Conservation (phyloP, 2,797 vertebrate species). For the Garrulus glandarius region DNA sequence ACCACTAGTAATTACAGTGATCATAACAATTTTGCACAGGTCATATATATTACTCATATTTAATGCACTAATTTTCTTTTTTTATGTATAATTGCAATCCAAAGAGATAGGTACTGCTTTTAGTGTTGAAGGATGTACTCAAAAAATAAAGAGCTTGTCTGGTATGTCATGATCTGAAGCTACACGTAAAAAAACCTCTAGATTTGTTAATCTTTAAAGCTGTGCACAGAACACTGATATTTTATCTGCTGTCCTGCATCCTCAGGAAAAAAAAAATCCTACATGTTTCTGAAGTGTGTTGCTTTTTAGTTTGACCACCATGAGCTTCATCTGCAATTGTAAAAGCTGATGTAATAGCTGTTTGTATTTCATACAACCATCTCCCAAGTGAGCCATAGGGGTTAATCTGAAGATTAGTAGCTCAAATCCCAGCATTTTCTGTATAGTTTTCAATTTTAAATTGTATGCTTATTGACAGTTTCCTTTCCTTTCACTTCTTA, state of each 20-base stretch:
- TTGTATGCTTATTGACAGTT: not conserved
- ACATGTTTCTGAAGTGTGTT: constrained; percentile 31
- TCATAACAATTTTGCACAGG: constrained; percentile 14
- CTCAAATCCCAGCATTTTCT: constrained; percentile 31
- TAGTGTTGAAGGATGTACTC: not conserved
- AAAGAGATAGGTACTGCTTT: not conserved
- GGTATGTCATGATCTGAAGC: not conserved
- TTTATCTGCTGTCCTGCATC: constrained; percentile 28
- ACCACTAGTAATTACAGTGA: constrained; percentile 9
- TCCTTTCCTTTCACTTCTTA: not conserved
- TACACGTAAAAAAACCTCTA: not conserved
- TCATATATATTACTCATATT: not conserved
- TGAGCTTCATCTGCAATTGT: constrained; percentile 37
- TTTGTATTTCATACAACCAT: constrained; percentile 24
- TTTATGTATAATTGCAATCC: not conserved
- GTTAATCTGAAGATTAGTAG: constrained; percentile 55
- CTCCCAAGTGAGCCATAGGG: constrained; percentile 7
- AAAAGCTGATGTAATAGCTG: constrained; percentile 47
- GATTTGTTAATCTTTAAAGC: constrained; percentile 46
- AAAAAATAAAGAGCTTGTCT: not conserved
- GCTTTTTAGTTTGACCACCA: constrained; percentile 45
- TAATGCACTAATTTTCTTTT: not conserved
- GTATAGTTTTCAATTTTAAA: constrained; percentile 31
- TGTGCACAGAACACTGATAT: not conserved
- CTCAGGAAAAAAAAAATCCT: not conserved